phyloP scores from a whole-genome alignment of 2,113 vertebrate genomes.

The Myiopsitta monachus region DNA sequence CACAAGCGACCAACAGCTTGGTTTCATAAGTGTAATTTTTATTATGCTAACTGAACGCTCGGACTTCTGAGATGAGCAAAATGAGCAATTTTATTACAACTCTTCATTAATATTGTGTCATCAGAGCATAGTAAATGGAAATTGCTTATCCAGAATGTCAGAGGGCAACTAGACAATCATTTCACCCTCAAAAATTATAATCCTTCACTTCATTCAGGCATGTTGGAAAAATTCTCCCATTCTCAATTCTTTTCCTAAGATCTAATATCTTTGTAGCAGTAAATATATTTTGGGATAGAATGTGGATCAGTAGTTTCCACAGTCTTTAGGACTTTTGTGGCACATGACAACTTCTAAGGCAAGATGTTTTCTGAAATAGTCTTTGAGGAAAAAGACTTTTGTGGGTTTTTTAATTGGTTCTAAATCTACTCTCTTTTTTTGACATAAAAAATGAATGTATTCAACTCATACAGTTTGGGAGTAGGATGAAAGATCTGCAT shows the following conservation, averaged over 20 bases:
- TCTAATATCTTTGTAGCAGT: not conserved
- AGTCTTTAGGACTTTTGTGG: not conserved
- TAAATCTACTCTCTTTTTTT: not conserved
- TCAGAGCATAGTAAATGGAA: constrained; percentile 21
- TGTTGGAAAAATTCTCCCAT: not conserved
- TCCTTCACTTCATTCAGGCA: not conserved
- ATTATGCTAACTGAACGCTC: not conserved
- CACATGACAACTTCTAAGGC: not conserved
- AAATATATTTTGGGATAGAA: not conserved
- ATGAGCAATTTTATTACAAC: not conserved
- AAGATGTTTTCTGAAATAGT: not conserved
- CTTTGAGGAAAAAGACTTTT: not conserved
- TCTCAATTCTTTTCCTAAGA: not conserved
- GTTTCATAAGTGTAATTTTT: not conserved
- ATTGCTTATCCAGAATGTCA: constrained; percentile 8
- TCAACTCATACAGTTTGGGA: not conserved
- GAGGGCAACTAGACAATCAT: not conserved
- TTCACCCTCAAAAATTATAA: not conserved
- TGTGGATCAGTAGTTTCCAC: not conserved
- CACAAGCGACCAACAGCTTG: not conserved
- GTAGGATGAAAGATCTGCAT: not conserved
- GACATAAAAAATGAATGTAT: not conserved
- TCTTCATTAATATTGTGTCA: not conserved
- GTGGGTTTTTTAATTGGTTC: not conserved
- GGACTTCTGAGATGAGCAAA: constrained; percentile 21